phyloP scores from a whole-genome alignment of 2,888 invertebrate species.

The Adelphocoris suturalis region DNA sequence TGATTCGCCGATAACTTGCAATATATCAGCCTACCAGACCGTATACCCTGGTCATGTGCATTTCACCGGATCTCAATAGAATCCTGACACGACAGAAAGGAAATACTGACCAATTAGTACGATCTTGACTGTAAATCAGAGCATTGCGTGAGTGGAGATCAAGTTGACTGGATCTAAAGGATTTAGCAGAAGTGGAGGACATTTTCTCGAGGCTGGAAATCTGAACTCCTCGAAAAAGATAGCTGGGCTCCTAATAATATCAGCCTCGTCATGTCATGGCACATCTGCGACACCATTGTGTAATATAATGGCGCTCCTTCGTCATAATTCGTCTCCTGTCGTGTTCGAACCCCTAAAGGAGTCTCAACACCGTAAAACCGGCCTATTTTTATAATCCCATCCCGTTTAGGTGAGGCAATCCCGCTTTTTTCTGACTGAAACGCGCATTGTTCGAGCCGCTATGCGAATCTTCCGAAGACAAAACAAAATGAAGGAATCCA shows the following conservation, averaged over 20 bases:
- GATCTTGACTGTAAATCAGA: no score
- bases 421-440: background rate
- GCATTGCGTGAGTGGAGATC: background rate
- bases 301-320: background rate
- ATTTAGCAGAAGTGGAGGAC: background rate
- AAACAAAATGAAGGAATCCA: slow-evolving; percentile 2
- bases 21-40: no score
- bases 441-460: background rate
- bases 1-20: no score
- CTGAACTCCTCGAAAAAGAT: background rate
- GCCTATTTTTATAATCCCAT: slow-evolving; percentile 22
- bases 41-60: no score
- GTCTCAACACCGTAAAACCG: slow-evolving; percentile 31
- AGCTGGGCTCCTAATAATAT: background rate
- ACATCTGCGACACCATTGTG: slow-evolving; percentile 42
- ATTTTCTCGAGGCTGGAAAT: background rate
- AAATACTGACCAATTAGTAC: no score
- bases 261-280: background rate
- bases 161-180: background rate
- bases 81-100: no score
- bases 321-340: background rate
- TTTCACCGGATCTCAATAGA: no score
- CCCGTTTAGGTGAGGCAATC: background rate
- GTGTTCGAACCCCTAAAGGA: background rate
- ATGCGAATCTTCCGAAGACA: background rate